phyloP scores from a whole-genome alignment of 2,888 invertebrate species.

The Phytoseiulus persimilis region DNA sequence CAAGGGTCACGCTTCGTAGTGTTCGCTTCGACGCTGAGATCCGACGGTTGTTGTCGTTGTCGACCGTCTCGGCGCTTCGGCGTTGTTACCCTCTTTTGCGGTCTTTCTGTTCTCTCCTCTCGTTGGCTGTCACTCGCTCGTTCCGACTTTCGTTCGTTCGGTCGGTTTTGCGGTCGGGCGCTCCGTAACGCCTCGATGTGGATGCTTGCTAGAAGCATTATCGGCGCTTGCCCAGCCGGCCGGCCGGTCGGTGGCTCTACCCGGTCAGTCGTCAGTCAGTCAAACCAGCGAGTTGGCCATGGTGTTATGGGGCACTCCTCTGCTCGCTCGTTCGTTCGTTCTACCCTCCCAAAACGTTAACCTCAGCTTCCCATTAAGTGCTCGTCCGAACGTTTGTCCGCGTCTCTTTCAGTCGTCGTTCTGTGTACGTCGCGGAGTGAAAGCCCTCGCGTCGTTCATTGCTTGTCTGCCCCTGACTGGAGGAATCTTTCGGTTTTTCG shows the following conservation, averaged over 20 bases:
- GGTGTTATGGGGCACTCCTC: conserved; percentile 5
- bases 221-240: too few species aligned
- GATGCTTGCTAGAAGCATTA: not conserved
- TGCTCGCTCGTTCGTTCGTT: not conserved
- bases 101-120: not conserved
- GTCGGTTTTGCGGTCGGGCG: not conserved
- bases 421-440: not conserved
- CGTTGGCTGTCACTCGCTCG: not conserved
- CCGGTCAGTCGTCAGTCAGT: not conserved
- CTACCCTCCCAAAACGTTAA: conserved; percentile 31
- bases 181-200: not conserved
- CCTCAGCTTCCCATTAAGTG: conserved; percentile 33
- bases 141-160: not conserved
- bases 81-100: not conserved
- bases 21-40: not conserved
- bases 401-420: not conserved
- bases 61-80: not conserved
- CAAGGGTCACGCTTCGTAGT: not conserved
- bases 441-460: not conserved
- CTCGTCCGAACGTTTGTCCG: conserved; percentile 8
- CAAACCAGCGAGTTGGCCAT: not conserved
- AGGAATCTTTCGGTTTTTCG: not conserved
- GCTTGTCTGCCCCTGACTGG: not conserved
- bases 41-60: not conserved
- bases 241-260: not conserved